These are phyloP conservation scores for Microcebus tavaratra DNA, from an alignment of 2,113 vertebrate species.

Conservation along the genomic window DNA sequence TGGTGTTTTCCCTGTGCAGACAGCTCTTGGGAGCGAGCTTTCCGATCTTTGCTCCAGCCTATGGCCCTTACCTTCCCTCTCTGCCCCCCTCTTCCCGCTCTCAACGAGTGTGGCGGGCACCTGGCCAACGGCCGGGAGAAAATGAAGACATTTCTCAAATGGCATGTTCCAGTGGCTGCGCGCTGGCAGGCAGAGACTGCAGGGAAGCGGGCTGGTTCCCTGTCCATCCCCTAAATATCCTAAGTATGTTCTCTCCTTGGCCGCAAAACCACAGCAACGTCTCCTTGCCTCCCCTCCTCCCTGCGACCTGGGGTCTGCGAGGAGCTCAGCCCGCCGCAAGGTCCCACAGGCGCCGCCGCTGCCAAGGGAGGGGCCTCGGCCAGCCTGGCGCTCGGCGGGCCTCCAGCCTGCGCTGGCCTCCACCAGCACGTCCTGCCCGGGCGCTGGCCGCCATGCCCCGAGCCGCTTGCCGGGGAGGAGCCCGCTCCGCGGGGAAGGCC, in stretches of 20 bases:
- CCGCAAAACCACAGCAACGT: conserved; percentile 79
- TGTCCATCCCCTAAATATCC: conserved; percentile 77
- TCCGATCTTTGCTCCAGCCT: conserved; percentile 4
- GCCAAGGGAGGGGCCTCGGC: no score
- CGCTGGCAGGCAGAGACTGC: conserved; percentile 64
- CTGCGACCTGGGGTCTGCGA: conserved; percentile 61
- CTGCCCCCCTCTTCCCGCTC: conserved; percentile 51
- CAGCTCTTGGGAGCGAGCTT: not conserved
- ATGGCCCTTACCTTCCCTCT: conserved; percentile 58
- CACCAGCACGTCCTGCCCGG: no score
- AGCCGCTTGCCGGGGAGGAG: not conserved
- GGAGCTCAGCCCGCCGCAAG: conserved; percentile 36
- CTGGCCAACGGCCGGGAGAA: conserved; percentile 63
- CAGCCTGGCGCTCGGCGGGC: no score
- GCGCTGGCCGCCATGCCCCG: no score
- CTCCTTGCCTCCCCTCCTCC: conserved; percentile 57
- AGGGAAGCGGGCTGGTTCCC: conserved; percentile 49
- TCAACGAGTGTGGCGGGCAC: conserved; percentile 62
- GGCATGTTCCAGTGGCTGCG: conserved; percentile 73
- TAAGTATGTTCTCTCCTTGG: conserved; percentile 71
- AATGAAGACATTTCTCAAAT: conserved; percentile 81
- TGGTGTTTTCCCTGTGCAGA: conserved; percentile 52
- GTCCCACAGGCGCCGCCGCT: not conserved
- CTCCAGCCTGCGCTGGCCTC: no score
- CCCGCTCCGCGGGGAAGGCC: not conserved